Conservation (phyloP, 2,888 invertebrate species). For the Scaptomyza cyrtandrae region DNA sequence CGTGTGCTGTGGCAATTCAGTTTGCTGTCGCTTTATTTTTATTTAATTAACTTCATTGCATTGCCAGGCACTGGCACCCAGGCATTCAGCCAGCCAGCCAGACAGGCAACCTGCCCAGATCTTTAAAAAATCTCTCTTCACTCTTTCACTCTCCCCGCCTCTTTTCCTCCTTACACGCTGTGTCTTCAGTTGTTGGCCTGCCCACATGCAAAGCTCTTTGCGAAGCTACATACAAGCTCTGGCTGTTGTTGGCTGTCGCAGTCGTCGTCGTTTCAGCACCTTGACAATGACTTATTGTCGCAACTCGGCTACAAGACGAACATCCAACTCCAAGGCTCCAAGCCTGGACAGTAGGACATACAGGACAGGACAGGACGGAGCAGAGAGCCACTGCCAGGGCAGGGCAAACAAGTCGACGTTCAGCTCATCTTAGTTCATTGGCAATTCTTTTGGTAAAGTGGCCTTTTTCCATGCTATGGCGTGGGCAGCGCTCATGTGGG, state of each 20-base stretch:
- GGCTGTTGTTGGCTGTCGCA: constrained; percentile 55
- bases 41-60: constrained; percentile 78
- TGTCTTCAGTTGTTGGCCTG: constrained; percentile 28
- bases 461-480: constrained; percentile 41
- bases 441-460: constrained; percentile 69
- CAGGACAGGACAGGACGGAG: constrained; percentile 1
- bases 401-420: constrained; percentile 37
- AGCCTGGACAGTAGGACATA: constrained; percentile 2
- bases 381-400: constrained; percentile 16
- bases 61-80: constrained; percentile 36
- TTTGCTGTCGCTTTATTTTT: constrained; percentile 73
- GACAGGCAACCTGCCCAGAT: constrained; percentile 40
- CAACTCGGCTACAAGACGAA: constrained; percentile 30
- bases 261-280: constrained; percentile 66
- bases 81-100: constrained; percentile 17
- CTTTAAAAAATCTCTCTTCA: constrained; percentile 8
- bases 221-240: constrained; percentile 33
- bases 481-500: constrained; percentile 47
- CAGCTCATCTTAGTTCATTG: constrained; percentile 67
- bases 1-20: constrained; percentile 63
- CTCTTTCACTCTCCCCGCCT: neutral
- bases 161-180: neutral
- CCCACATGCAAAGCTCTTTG: constrained; percentile 65
- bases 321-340: constrained; percentile 18
- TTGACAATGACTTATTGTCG: constrained; percentile 77